Conservation (phyloP, 1,140 invertebrate genomes). For the Chelonus insularis region DNA sequence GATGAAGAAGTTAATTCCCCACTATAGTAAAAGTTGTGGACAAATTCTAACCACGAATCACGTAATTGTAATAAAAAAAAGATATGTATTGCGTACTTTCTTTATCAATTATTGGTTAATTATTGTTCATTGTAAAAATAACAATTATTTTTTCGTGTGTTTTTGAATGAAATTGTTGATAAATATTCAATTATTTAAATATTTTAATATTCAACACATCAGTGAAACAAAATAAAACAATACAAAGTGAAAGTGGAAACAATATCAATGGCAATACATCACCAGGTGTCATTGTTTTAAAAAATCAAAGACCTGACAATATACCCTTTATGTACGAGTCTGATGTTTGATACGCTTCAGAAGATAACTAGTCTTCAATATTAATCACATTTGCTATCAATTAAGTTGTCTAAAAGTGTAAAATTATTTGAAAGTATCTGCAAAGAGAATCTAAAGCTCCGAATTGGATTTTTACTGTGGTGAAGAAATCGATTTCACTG, state of each 20-base stretch:
- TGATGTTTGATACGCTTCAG: neutral
- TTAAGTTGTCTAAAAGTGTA: neutral
- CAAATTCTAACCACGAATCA: slow-evolving; percentile 6
- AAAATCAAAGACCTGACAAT: slow-evolving; percentile 26
- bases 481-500: slow-evolving; percentile 25
- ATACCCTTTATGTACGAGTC: neutral
- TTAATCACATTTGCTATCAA: neutral
- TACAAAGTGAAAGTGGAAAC: slow-evolving; percentile 43
- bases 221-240: neutral
- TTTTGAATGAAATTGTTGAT: too few species aligned
- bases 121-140: too few species aligned
- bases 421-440: neutral
- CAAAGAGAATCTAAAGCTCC: neutral
- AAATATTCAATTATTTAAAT: too few species aligned
- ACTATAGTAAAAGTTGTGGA: slow-evolving; percentile 3
- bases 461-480: neutral
- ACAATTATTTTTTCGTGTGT: too few species aligned
- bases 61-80: neutral
- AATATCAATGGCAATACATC: slow-evolving; percentile 44
- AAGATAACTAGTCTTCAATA: neutral
- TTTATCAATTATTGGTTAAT: too few species aligned
- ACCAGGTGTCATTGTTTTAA: slow-evolving; percentile 34
- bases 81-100: too few species aligned
- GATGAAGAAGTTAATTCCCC: slow-evolving; percentile 28
- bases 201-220: neutral